Base-by-base conservation (phyloP, 2,113 vertebrate genomes). In the Corythornis cristatus region DNA sequence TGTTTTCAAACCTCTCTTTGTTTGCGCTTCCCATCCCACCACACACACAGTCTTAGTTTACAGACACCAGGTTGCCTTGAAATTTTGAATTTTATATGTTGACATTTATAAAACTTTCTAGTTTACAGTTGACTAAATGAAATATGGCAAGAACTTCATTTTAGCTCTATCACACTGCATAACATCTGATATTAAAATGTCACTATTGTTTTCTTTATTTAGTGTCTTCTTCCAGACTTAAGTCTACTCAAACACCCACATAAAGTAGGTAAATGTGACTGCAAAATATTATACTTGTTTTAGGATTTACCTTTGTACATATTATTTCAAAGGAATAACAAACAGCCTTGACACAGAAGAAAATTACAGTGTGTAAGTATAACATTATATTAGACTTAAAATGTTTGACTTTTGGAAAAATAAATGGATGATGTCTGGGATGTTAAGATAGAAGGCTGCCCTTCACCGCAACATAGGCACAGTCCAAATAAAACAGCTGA, bases 131-230 rank as follows among this genome's bases (percentile, higher is more conserved):
- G 35, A 66, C 66, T 77, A 62, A 58, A 42, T 74, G 65, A 94
- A 93, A 81, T 72, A 91, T 33, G 26, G 48, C 46, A 64, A 90
- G 62, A 92, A 8, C n/a, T 91, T 28, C 35, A 64, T 88, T 96
- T 95, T 86, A 60, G 43, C 12, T 90, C 18, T 93, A 91, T 50
- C 10, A 31, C 37, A 29, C 28, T 73, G 17, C 64, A 42, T 93
- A 95, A 88, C 81, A 95, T 9, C 22, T 83, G 84, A 16, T 64
- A 95, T 94, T 95, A 93, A 90, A 75, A 88, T 86, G 82, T 91
- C 92, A 95, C 50, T 19, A 9, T 57, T 86, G 11, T 45, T 92
- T 89, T 83, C 50, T 78, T 95, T 95, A 94, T 91, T 93, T 86
- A 90, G 28, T 72, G 15, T 74, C 50, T 51, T 91, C 45, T 94